These are phyloP conservation scores for Agelas oroides DNA, from an alignment of 37 sponge, comb jelly and placozoan species.

Conservation along the genomic window DNA sequence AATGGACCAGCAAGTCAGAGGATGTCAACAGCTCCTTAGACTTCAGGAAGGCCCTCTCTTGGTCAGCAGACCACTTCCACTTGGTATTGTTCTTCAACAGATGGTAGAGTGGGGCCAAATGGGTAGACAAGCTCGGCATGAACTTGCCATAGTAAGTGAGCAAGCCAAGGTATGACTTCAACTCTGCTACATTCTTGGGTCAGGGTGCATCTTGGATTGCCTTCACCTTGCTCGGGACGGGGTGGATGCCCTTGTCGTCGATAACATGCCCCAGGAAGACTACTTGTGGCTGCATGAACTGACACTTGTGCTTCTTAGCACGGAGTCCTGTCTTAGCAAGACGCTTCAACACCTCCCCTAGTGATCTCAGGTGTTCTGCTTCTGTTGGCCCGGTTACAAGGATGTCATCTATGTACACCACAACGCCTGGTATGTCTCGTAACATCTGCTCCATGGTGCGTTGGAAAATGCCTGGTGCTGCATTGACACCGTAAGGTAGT, in stretches of 20 bases:
- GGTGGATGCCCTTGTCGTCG: constrained; percentile 2
- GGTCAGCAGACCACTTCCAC: constrained; percentile 15
- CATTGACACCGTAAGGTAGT: not conserved
- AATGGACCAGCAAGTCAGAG: constrained; percentile 17
- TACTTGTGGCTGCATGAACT: too few species aligned
- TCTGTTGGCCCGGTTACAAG: too few species aligned
- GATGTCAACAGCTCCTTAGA: constrained; percentile 30
- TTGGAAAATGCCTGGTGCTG: too few species aligned
- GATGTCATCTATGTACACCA: too few species aligned
- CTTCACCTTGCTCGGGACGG: not conserved
- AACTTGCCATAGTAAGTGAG: constrained; percentile 28
- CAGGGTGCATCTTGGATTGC: not conserved
- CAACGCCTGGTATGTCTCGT: too few species aligned
- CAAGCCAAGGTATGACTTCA: constrained; percentile 25
- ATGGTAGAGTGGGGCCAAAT: not conserved
- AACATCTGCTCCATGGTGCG: too few species aligned
- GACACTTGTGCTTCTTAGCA: too few species aligned
- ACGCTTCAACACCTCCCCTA: too few species aligned
- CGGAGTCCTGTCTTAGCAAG: too few species aligned
- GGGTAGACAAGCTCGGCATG: constrained; percentile 10
- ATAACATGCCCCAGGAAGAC: constrained; percentile 29
- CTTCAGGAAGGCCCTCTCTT: constrained; percentile 11
- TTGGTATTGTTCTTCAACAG: not conserved
- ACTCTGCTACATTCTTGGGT: constrained; percentile 6
- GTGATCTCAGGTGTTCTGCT: too few species aligned